A percentile compares a stretch with the other conserved stretches of the same genome.
phyloP scores from a whole-genome alignment of 2,113 vertebrate species.

The Channa argus region DNA sequence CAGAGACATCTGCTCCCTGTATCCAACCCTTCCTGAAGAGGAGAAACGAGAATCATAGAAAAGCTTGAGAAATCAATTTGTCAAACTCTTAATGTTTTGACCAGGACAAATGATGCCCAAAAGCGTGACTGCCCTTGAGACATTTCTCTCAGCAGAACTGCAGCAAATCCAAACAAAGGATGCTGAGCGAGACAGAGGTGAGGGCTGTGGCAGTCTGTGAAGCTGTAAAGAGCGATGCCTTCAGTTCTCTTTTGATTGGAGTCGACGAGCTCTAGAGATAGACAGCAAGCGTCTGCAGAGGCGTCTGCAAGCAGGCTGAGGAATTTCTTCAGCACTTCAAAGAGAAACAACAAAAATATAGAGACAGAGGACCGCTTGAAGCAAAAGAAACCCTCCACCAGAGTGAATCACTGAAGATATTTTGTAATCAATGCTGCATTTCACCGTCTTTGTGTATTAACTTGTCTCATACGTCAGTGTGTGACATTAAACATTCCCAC shows the following conservation, averaged over 20 bases:
- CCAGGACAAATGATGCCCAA: slow-evolving; percentile 6
- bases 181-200: not conserved
- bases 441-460: not conserved
- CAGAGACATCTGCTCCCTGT: not conserved
- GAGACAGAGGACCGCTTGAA: not conserved
- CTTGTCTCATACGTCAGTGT: not conserved
- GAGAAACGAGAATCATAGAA: slow-evolving; percentile 1
- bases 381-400: not conserved
- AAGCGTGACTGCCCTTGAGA: slow-evolving; percentile 17
- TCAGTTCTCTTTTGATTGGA: slow-evolving; percentile 33
- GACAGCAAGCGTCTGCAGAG: not conserved
- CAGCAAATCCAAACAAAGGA: slow-evolving; percentile 14
- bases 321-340: not conserved
- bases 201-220: slow-evolving; percentile 7
- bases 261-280: not conserved
- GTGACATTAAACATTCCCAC: no score
- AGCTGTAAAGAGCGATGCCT: slow-evolving; percentile 3
- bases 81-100: not conserved
- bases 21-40: not conserved
- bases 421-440: slow-evolving; percentile 1
- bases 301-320: not conserved
- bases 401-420: not conserved
- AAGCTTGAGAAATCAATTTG: not conserved
- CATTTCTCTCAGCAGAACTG: not conserved
- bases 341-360: not conserved